These are phyloP conservation scores for Coboldia fuscipes DNA, from an alignment of 1,140 invertebrate genomes.

Conservation along the genomic window DNA sequence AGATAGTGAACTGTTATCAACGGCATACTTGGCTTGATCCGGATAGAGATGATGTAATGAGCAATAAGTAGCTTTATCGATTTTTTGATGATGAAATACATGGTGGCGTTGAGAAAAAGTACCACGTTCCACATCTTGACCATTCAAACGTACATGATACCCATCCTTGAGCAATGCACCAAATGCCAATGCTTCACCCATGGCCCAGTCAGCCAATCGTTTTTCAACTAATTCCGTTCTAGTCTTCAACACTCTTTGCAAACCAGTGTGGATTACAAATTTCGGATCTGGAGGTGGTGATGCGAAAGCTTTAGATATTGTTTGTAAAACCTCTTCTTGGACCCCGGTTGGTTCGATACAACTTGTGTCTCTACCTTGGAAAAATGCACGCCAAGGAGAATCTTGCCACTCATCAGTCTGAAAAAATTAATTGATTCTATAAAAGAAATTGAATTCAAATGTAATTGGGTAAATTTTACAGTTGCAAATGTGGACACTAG, in stretches of 20 bases:
- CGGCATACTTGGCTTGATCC: conserved; percentile 49
- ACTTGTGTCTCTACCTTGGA: conserved; percentile 31
- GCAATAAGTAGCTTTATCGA: conserved; percentile 45
- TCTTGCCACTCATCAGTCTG: conserved; percentile 67
- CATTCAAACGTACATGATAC: conserved; percentile 40
- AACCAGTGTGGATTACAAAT: conserved; percentile 40
- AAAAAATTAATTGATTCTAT: not conserved
- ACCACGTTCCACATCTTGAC: conserved; percentile 74
- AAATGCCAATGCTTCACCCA: conserved; percentile 66
- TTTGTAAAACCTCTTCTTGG: conserved; percentile 32
- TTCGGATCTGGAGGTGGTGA: conserved; percentile 26
- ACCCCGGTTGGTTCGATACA: conserved; percentile 39
- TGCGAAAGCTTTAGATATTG: conserved; percentile 45
- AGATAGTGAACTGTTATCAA: conserved; percentile 61
- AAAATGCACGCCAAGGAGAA: conserved; percentile 60
- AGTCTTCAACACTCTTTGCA: conserved; percentile 30
- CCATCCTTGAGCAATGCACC: conserved; percentile 46
- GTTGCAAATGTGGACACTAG: not conserved
- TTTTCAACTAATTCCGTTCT: conserved; percentile 43
- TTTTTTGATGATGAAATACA: conserved; percentile 61
- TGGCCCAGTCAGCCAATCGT: conserved; percentile 56
- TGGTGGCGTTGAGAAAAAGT: conserved; percentile 63
- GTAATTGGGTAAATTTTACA: not conserved
- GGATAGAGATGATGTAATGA: conserved; percentile 46
- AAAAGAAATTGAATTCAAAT: not conserved